Percentiles rank a stretch among this genome's conserved stretches.
Evolutionary conservation across 2,888 invertebrate species (phyloP).

Genomic region (Acleris laterana): DNA sequence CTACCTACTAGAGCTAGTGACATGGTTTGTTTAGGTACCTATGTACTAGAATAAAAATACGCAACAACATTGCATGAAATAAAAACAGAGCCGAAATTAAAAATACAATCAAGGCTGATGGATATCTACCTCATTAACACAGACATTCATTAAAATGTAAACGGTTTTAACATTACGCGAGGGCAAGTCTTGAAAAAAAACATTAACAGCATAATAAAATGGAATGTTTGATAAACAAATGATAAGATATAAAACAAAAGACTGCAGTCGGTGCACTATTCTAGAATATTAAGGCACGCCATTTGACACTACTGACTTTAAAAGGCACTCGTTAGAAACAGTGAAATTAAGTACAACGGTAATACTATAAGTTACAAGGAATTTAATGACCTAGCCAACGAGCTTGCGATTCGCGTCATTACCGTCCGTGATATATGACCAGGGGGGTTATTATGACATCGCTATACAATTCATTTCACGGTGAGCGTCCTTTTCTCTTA

Average conservation of each 20-base stretch:
- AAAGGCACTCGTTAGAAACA: constrained; percentile 32
- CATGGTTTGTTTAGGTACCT: constrained; percentile 38
- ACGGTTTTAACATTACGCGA: neutral
- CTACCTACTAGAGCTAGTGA: constrained; percentile 37
- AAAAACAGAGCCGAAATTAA: constrained; percentile 16
- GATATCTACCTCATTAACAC: constrained; percentile 17
- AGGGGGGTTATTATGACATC: too few species aligned
- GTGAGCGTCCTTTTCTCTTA: too few species aligned
- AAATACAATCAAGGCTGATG: constrained; percentile 32
- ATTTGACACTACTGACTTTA: constrained; percentile 52
- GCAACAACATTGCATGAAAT: constrained; percentile 30
- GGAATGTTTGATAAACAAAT: constrained; percentile 21
- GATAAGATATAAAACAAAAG: constrained; percentile 9
- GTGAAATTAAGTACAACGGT: constrained; percentile 32
- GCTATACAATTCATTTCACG: too few species aligned
- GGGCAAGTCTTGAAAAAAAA: neutral
- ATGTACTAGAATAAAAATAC: constrained; percentile 35
- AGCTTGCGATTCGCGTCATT: constrained; percentile 5
- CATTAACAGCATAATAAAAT: constrained; percentile 8
- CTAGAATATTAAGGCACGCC: constrained; percentile 62
- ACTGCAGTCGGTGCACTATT: constrained; percentile 43
- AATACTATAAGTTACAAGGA: constrained; percentile 32
- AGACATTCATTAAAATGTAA: constrained; percentile 13
- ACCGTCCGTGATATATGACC: constrained; percentile 24
- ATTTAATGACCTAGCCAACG: constrained; percentile 18